phyloP scores from a whole-genome alignment of 2,113 vertebrate species.

The Nothoprocta pentlandii region DNA sequence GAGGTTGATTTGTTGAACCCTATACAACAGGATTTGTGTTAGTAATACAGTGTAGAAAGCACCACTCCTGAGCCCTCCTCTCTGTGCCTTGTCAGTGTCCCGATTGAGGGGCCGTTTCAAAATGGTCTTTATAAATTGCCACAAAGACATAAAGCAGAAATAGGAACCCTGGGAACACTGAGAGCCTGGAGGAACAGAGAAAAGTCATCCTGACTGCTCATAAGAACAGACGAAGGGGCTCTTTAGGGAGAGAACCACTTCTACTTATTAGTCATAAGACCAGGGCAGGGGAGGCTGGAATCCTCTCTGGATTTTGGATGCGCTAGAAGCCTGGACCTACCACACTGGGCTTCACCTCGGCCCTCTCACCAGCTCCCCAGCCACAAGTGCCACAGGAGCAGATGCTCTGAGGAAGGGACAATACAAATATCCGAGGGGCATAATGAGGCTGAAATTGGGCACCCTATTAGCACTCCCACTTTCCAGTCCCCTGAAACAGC shows the following conservation, averaged over 20 bases:
- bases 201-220: background rate
- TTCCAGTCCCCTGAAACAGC: background rate
- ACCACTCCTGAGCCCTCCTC: background rate
- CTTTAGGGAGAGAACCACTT: background rate
- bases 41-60: background rate
- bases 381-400: background rate
- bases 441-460: background rate
- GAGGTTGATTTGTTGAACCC: slow-evolving; percentile 1
- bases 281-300: background rate
- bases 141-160: background rate
- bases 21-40: background rate
- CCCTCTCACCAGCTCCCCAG: background rate
- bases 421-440: rapidly evolving
- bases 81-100: background rate
- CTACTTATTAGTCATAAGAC: background rate
- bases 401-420: background rate
- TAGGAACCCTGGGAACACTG: background rate
- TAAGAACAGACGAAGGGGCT: background rate
- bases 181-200: background rate
- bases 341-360: background rate
- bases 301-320: background rate
- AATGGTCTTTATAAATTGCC: background rate
- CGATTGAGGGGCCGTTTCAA: background rate
- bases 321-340: background rate
- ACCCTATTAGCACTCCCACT: background rate